Percentiles rank a stretch among this genome's conserved stretches.
phyloP scores from a whole-genome alignment of 2,113 vertebrate species.

The Neopipo cinnamomea region DNA sequence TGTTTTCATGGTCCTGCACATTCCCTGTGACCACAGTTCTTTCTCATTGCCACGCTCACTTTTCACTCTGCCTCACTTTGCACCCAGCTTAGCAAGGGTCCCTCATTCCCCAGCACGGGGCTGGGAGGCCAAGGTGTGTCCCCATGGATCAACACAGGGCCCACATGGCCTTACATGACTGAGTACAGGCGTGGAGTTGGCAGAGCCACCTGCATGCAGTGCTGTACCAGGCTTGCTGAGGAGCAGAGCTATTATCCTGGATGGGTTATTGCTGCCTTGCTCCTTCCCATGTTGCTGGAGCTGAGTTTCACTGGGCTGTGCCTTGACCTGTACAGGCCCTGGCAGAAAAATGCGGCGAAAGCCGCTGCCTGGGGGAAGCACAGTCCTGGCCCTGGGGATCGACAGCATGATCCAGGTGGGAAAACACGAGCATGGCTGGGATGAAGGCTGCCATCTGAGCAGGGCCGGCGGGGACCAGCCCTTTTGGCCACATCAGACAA shows the following conservation, averaged over 20 bases:
- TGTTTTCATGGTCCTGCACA: neutral
- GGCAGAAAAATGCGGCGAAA: neutral
- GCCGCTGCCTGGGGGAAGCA: neutral
- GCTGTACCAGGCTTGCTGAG: neutral
- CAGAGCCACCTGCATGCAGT: neutral
- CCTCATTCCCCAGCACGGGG: neutral
- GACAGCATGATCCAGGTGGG: neutral
- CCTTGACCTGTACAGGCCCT: neutral
- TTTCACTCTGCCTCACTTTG: neutral
- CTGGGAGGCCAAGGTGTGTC: neutral
- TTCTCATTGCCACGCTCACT: neutral
- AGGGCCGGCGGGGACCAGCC: neutral
- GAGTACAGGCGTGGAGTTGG: neutral
- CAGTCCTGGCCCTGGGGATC: neutral
- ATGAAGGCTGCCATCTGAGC: neutral
- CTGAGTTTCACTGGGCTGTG: neutral
- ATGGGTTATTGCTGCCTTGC: neutral
- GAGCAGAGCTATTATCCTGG: neutral
- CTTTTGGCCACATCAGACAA: neutral
- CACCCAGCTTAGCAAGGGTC: neutral
- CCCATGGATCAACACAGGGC: fast-evolving
- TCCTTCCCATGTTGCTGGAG: neutral
- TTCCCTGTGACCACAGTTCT: neutral
- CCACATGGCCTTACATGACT: fast-evolving
- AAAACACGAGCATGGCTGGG: neutral